These are phyloP conservation scores for Cotesia congregata DNA, from an alignment of 2,888 invertebrate genomes.

Conservation along the genomic window DNA sequence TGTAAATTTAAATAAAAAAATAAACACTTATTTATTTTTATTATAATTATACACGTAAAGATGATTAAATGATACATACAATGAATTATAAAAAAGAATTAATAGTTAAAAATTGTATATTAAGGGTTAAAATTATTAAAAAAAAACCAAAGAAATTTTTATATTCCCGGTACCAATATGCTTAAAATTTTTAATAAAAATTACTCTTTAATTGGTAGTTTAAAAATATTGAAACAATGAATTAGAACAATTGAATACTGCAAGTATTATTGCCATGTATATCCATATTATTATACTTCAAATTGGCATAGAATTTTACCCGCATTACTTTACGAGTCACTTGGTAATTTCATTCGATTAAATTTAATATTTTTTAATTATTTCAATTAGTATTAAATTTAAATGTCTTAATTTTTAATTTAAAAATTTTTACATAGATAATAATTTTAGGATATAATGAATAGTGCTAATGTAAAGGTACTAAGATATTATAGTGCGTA, in stretches of 20 bases:
- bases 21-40: neutral
- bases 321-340: conserved; percentile 62
- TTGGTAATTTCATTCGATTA: conserved; percentile 12
- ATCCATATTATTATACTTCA: too few species aligned
- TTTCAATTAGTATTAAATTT: conserved; percentile 12
- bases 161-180: too few species aligned
- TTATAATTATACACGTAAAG: conserved; percentile 15
- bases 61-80: conserved; percentile 41
- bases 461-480: conserved; percentile 50
- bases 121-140: too few species aligned
- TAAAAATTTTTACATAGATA: neutral
- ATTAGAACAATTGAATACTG: too few species aligned
- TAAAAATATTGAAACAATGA: too few species aligned
- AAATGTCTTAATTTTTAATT: too few species aligned
- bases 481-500: conserved; percentile 75
- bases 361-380: conserved; percentile 2
- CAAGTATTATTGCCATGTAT: too few species aligned
- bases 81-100: conserved; percentile 21
- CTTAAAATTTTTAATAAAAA: too few species aligned
- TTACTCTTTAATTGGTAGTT: too few species aligned
- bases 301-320: conserved; percentile 52
- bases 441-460: neutral
- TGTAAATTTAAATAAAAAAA: conserved; percentile 12
- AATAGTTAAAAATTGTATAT: neutral
- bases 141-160: too few species aligned